phyloP scores from a whole-genome alignment of 2,113 vertebrate genomes.

The Xiphophorus maculatus region DNA sequence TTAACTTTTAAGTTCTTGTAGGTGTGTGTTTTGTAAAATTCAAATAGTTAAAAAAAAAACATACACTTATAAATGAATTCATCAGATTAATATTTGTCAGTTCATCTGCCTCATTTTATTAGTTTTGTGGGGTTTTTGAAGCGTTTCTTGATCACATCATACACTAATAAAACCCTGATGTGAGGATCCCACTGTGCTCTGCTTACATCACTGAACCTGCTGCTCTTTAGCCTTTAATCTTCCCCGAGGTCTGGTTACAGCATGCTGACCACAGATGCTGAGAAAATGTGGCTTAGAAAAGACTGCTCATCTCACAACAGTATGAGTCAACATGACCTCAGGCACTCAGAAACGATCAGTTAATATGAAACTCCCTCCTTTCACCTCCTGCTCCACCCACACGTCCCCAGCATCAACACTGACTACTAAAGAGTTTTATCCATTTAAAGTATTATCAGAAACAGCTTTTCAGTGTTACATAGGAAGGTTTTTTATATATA shows the following conservation, averaged over 20 bases:
- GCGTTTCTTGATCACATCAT: slow-evolving; percentile 32
- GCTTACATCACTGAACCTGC: slow-evolving; percentile 54
- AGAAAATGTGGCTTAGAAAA: slow-evolving; percentile 21
- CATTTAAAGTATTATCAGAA: neutral
- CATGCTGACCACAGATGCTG: slow-evolving; percentile 29
- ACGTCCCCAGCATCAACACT: neutral
- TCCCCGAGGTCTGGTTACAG: slow-evolving; percentile 31
- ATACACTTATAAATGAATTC: neutral
- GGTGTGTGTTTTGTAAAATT: neutral
- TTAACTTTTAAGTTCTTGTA: neutral
- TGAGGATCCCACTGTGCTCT: slow-evolving; percentile 3
- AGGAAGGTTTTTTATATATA: neutral
- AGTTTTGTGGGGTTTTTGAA: slow-evolving; percentile 20
- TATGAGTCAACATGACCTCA: slow-evolving; percentile 55
- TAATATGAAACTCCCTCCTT: neutral
- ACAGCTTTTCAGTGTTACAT: neutral
- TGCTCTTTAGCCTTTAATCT: slow-evolving; percentile 27
- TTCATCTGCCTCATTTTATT: slow-evolving; percentile 7
- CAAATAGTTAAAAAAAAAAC: neutral
- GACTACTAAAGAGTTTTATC: neutral
- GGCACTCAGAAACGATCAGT: neutral
- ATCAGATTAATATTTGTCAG: neutral
- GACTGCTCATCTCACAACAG: slow-evolving; percentile 26
- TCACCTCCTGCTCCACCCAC: neutral
- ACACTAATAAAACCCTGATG: slow-evolving; percentile 23